A percentile compares a stretch with the other conserved stretches of the same genome.
Conservation (phyloP, 2,113 vertebrate genomes). For the Myiozetetes cayanensis region DNA sequence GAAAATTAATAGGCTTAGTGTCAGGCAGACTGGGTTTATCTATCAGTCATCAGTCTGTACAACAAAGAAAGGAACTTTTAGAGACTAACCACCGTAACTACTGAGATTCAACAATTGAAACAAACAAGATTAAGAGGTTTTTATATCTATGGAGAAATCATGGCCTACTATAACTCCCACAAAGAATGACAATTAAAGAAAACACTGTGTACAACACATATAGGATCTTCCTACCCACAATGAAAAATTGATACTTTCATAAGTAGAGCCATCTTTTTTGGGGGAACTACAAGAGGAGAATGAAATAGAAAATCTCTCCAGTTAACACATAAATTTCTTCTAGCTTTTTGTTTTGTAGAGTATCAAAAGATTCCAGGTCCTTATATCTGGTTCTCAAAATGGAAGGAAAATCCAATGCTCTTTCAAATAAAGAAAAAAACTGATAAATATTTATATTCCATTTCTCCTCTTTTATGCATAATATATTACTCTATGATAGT, state of each 20-base stretch:
- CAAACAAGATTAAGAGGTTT: neutral
- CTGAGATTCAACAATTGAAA: neutral
- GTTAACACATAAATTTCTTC: neutral
- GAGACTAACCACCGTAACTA: neutral
- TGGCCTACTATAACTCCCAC: neutral
- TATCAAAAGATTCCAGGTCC: neutral
- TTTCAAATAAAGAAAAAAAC: neutral
- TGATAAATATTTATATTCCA: neutral
- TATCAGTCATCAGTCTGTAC: neutral
- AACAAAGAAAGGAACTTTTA: neutral
- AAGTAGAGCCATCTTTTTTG: neutral
- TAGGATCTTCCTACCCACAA: neutral
- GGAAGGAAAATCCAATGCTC: neutral
- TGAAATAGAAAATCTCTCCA: neutral
- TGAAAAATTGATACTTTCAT: neutral
- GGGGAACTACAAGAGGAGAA: neutral
- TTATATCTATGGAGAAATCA: neutral
- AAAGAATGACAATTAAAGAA: neutral
- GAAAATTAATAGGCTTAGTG: neutral
- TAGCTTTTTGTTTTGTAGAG: neutral
- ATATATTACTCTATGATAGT: neutral
- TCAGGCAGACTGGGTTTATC: neutral
- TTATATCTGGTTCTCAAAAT: neutral
- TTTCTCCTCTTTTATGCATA: neutral
- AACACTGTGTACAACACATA: neutral